Percentiles rank a stretch among this genome's conserved stretches.
Conservation (phyloP, 2,888 invertebrate genomes). For the Margaritifera margaritifera region DNA sequence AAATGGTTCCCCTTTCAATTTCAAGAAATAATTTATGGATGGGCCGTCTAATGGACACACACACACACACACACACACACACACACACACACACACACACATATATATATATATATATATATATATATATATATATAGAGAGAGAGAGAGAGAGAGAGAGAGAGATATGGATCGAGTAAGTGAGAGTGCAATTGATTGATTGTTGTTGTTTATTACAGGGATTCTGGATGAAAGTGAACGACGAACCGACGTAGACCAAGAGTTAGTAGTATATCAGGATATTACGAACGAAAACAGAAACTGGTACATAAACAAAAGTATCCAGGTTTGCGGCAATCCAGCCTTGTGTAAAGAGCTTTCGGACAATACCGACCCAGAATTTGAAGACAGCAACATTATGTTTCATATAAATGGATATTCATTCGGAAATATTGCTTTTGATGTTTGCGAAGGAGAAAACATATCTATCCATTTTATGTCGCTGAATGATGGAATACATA, state of each 20-base stretch:
- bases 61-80: no score
- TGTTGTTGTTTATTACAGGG: slow-evolving; percentile 20
- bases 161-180: background rate
- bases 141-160: background rate
- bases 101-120: no score
- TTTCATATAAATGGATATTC: slow-evolving; percentile 47
- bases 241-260: slow-evolving; percentile 42
- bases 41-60: no score
- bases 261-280: slow-evolving; percentile 46
- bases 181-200: background rate
- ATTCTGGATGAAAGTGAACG: slow-evolving; percentile 24
- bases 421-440: slow-evolving; percentile 46
- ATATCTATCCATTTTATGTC: slow-evolving; percentile 38
- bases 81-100: no score
- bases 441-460: slow-evolving; percentile 42
- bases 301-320: slow-evolving; percentile 37
- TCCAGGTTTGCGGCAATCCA: slow-evolving; percentile 38
- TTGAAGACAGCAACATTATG: slow-evolving; percentile 41
- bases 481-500: slow-evolving; percentile 36
- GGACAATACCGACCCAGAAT: slow-evolving; percentile 27
- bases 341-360: slow-evolving; percentile 31
- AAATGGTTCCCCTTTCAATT: no score
- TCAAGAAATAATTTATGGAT: no score
- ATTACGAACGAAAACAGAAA: slow-evolving; percentile 49
- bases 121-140: no score